phyloP scores from a whole-genome alignment of 2,113 vertebrate species.

The Boulengeromyrus knoepffleri region DNA sequence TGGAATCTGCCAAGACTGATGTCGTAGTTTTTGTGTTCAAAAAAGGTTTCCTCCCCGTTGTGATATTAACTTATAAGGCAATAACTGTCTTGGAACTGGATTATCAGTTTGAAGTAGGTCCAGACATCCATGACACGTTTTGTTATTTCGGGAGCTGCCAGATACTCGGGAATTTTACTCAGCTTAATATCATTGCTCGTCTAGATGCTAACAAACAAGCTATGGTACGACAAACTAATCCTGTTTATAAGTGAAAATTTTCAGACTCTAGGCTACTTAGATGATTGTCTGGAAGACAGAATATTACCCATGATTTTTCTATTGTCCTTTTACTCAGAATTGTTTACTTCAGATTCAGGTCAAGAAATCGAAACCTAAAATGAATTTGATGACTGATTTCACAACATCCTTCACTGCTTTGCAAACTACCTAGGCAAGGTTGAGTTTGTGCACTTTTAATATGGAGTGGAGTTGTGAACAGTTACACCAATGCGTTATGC shows the following conservation, averaged over 20 bases:
- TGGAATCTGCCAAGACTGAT: neutral
- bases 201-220: neutral
- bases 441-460: neutral
- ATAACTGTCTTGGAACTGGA: constrained; percentile 17
- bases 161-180: neutral
- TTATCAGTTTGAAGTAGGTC: constrained; percentile 24
- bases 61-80: constrained; percentile 32
- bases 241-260: neutral
- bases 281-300: neutral
- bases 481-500: neutral
- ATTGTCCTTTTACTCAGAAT: neutral
- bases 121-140: constrained; percentile 26
- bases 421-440: neutral
- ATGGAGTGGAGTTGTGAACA: neutral
- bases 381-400: neutral
- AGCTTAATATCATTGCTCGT: constrained; percentile 12
- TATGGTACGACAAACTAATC: neutral
- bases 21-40: neutral
- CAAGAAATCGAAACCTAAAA: neutral
- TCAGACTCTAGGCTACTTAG: neutral
- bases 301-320: neutral
- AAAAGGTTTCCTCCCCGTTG: neutral
- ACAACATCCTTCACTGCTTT: neutral
- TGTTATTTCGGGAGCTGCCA: constrained; percentile 1
- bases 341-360: neutral